Evolutionary conservation across 2,888 invertebrate genomes (phyloP).

Genomic region (Cheilosia soror): DNA sequence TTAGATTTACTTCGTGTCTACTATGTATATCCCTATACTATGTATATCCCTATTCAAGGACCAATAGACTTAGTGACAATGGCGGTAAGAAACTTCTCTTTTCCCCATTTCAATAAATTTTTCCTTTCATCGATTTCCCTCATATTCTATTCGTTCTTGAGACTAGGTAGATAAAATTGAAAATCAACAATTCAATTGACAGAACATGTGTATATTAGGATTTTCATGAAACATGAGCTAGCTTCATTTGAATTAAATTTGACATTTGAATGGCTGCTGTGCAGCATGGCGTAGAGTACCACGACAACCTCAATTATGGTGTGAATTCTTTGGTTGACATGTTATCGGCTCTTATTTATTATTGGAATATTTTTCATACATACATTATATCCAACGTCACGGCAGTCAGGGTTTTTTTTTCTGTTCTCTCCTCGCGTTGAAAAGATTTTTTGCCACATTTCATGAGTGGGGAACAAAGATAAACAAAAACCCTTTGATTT

Average conservation of each 20-base stretch:
- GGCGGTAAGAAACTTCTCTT: neutral
- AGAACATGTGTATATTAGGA: neutral
- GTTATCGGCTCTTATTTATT: constrained; percentile 32
- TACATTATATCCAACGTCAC: neutral
- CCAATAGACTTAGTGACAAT: constrained; percentile 13
- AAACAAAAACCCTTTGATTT: constrained; percentile 28
- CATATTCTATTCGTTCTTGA: constrained; percentile 2
- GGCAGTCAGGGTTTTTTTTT: neutral
- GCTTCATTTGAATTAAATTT: constrained; percentile 43
- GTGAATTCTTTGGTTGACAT: constrained; percentile 2
- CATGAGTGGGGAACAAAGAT: neutral
- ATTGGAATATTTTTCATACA: constrained; percentile 3
- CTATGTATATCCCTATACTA: no score
- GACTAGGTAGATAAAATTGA: constrained; percentile 13
- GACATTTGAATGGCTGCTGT: constrained; percentile 41
- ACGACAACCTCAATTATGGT: constrained; percentile 13
- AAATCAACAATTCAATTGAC: constrained; percentile 1
- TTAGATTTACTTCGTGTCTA: neutral
- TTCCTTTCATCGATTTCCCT: neutral
- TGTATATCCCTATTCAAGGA: neutral
- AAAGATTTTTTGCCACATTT: constrained; percentile 11
- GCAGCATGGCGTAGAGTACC: constrained; percentile 4
- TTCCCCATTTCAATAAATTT: neutral
- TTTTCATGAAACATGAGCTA: constrained; percentile 7
- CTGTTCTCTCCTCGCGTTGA: neutral